Conservation (phyloP, 2,797 vertebrate genomes). For the Spatula versicolor region DNA sequence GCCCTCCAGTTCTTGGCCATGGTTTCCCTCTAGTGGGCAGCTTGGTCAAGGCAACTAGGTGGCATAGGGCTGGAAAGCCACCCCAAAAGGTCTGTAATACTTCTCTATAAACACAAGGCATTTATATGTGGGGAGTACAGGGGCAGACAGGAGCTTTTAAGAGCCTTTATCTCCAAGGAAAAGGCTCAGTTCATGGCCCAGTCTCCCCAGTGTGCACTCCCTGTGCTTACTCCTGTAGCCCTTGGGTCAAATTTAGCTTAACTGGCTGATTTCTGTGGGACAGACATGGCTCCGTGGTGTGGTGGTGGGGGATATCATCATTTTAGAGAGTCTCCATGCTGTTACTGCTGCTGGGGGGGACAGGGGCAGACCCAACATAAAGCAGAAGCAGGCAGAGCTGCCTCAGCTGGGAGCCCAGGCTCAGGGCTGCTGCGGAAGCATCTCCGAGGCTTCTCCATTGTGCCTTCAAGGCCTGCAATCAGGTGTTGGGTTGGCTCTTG, state of each 20-base stretch:
- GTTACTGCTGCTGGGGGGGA: background rate
- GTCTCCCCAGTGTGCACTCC: too few species aligned
- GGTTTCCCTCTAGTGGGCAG: constrained; percentile 68
- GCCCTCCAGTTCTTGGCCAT: constrained; percentile 5
- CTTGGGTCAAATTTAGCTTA: too few species aligned
- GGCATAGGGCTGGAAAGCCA: background rate
- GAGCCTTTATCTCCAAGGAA: background rate
- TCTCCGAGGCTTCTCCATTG: background rate
- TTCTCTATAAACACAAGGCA: background rate
- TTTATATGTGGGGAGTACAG: background rate
- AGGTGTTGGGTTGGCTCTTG: background rate
- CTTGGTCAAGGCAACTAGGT: constrained; percentile 10
- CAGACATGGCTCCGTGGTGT: background rate
- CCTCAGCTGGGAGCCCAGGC: background rate
- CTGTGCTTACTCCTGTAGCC: background rate
- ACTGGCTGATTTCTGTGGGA: background rate
- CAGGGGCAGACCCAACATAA: background rate
- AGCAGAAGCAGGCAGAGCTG: background rate
- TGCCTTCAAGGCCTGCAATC: background rate
- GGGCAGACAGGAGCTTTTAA: background rate
- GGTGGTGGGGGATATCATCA: background rate
- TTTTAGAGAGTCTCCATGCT: background rate
- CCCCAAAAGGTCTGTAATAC: background rate
- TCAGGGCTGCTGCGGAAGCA: background rate
- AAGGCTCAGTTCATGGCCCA: background rate